Conservation (phyloP, 1,140 invertebrate species). For the Semibalanus balanoides region DNA sequence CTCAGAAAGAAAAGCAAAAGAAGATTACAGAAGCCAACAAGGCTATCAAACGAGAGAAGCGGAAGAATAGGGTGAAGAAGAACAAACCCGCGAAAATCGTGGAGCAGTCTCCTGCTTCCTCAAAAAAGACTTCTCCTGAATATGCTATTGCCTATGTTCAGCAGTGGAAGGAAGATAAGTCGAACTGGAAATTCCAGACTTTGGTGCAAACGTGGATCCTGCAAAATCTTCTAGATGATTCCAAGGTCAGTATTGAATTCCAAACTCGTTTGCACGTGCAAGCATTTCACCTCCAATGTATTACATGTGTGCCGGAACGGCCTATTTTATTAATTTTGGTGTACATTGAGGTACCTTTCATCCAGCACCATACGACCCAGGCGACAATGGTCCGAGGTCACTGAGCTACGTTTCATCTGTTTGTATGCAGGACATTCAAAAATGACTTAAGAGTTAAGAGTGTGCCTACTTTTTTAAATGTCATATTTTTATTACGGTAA, state of each 20-base stretch:
- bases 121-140: not conserved
- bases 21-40: not conserved
- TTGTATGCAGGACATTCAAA: too few species aligned
- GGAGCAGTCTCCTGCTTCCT: not conserved
- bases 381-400: too few species aligned
- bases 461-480: too few species aligned
- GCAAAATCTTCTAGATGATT: not conserved
- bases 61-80: not conserved
- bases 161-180: not conserved
- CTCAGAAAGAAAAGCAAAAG: not conserved
- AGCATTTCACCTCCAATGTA: too few species aligned
- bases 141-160: not conserved
- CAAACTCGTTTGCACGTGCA: too few species aligned
- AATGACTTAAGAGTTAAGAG: too few species aligned
- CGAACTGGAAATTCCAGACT: not conserved
- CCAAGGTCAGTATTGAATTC: not conserved
- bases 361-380: too few species aligned
- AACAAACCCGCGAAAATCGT: not conserved
- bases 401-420: too few species aligned
- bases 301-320: too few species aligned
- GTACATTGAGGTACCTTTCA: too few species aligned
- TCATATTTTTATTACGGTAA: too few species aligned
- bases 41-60: not conserved
- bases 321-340: too few species aligned
- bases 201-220: not conserved